Evolutionary conservation across 2,888 invertebrate species (phyloP).

Genomic region (Andrena minutula): DNA sequence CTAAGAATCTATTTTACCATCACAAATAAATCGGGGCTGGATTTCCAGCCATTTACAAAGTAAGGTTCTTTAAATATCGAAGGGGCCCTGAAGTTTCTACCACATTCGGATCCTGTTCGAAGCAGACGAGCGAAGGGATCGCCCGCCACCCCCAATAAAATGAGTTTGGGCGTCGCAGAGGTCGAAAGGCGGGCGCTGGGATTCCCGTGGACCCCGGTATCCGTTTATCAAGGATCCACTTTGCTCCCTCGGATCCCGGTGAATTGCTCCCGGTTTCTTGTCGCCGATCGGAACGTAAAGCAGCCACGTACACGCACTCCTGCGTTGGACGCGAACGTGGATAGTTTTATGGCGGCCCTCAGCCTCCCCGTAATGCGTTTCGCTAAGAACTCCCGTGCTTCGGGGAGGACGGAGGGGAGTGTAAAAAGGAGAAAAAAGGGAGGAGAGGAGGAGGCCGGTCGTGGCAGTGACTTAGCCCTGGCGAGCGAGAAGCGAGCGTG

Average conservation of each 20-base stretch:
- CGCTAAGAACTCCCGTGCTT: slow-evolving; percentile 67
- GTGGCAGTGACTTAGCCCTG: slow-evolving; percentile 45
- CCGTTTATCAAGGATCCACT: slow-evolving; percentile 71
- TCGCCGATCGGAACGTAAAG: slow-evolving; percentile 75
- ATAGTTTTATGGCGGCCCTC: slow-evolving; percentile 80
- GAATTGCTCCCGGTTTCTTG: slow-evolving; percentile 71
- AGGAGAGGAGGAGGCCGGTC: not conserved
- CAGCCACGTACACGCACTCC: slow-evolving; percentile 69
- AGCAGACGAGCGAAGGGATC: slow-evolving; percentile 42
- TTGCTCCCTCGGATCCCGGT: slow-evolving; percentile 58
- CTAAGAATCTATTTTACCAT: not conserved
- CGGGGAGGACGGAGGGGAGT: slow-evolving; percentile 18
- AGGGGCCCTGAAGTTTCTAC: slow-evolving; percentile 10
- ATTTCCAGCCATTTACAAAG: not conserved
- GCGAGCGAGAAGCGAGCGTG: slow-evolving; percentile 31
- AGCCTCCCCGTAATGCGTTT: slow-evolving; percentile 79
- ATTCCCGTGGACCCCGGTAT: slow-evolving; percentile 67
- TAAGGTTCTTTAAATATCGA: not conserved
- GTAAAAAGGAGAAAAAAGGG: slow-evolving; percentile 11
- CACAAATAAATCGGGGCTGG: not conserved
- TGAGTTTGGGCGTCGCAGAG: slow-evolving; percentile 4
- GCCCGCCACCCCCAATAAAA: slow-evolving; percentile 37
- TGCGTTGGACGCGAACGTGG: slow-evolving; percentile 63
- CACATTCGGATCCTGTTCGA: slow-evolving; percentile 15
- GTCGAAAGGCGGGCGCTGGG: slow-evolving; percentile 15